Evolutionary conservation across 2,888 invertebrate species (phyloP).

Genomic region (Creontiades dilutus): DNA sequence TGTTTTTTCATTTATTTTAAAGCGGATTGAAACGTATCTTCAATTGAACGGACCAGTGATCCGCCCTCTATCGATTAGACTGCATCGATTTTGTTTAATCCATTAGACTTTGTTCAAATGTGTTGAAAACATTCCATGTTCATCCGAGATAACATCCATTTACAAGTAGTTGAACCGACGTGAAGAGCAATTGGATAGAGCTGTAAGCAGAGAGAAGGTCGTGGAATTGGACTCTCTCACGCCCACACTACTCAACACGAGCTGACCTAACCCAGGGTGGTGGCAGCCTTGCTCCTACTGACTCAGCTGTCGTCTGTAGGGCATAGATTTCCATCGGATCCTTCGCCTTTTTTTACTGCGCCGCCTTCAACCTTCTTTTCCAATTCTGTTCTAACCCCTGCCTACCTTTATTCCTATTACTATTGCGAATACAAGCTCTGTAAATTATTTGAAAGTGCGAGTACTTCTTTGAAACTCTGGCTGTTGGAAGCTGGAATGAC

Average conservation of each 20-base stretch:
- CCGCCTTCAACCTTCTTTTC: background rate
- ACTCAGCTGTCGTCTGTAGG: background rate
- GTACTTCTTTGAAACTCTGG: too few relatives aligned
- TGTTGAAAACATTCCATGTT: background rate
- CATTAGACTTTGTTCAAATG: too few relatives aligned
- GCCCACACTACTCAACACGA: background rate
- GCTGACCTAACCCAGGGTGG: constrained; percentile 11
- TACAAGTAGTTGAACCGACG: background rate
- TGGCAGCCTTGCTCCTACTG: constrained; percentile 18
- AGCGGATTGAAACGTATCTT: too few relatives aligned
- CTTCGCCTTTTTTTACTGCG: background rate
- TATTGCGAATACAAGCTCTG: too few relatives aligned
- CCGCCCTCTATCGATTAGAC: too few relatives aligned
- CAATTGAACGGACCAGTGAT: too few relatives aligned
- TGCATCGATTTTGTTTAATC: too few relatives aligned
- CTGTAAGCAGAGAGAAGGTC: background rate
- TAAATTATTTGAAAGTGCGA: too few relatives aligned
- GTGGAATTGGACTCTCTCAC: background rate
- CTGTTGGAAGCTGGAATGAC: too few relatives aligned
- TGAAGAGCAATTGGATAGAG: background rate
- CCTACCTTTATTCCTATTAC: too few relatives aligned
- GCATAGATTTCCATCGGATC: background rate
- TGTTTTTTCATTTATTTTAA: too few relatives aligned
- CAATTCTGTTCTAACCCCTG: background rate
- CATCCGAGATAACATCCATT: background rate